Percentiles rank a stretch among this genome's conserved stretches.
Evolutionary conservation across 2,888 invertebrate species (phyloP).

Genomic region (Aporophyla lueneburgensis): DNA sequence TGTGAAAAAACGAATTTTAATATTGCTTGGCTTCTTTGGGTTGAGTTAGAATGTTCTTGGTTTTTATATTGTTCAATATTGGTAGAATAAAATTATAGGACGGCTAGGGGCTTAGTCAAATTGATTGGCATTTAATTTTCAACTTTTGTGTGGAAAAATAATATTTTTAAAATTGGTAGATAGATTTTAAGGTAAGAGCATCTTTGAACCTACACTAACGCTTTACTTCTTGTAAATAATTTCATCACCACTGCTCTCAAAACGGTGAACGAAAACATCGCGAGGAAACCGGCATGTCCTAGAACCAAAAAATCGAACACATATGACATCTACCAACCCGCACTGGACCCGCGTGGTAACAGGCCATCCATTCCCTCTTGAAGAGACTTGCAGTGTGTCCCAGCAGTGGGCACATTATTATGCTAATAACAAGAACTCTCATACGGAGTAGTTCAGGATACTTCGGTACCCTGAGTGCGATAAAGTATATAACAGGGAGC

Average conservation of each 20-base stretch:
- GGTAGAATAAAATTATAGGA: neutral
- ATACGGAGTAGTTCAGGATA: too few species aligned
- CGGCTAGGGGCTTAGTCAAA: neutral
- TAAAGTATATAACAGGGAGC: too few species aligned
- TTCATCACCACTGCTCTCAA: too few species aligned
- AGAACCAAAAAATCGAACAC: neutral
- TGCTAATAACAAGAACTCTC: too few species aligned
- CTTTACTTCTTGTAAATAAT: too few species aligned
- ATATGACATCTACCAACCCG: neutral
- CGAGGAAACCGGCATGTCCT: neutral
- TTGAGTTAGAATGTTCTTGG: conserved; percentile 7
- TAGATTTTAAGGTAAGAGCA: neutral
- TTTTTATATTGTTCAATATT: conserved; percentile 49
- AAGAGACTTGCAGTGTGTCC: neutral
- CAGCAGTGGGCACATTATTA: too few species aligned
- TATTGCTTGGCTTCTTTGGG: conserved; percentile 44
- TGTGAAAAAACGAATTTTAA: conserved; percentile 62
- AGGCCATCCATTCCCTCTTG: neutral
- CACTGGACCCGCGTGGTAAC: neutral
- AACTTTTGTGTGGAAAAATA: neutral
- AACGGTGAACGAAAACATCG: neutral
- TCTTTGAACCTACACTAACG: too few species aligned
- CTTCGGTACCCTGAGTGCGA: too few species aligned
- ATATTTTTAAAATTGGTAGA: neutral
- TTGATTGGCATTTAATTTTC: conserved; percentile 28